Percentiles rank a stretch among this genome's conserved stretches.
phyloP scores from a whole-genome alignment of 2,113 vertebrate genomes.

The Tyrannus savana region DNA sequence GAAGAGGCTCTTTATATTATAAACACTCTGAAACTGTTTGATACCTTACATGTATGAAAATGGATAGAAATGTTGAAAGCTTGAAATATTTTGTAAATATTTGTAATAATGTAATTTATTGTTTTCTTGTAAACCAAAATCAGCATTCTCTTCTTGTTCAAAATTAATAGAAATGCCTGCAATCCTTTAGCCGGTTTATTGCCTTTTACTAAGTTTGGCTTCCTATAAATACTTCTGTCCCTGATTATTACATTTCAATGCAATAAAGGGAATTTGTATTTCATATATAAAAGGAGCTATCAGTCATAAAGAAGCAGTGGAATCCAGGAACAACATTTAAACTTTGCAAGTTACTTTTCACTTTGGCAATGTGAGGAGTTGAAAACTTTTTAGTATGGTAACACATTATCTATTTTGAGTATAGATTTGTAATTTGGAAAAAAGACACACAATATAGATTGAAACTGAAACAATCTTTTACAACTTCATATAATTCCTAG shows the following conservation, averaged over 20 bases:
- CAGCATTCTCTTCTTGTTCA: neutral
- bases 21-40: neutral
- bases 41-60: neutral
- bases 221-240: neutral
- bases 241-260: neutral
- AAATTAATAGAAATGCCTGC: neutral
- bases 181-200: neutral
- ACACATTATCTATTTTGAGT: neutral
- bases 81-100: neutral
- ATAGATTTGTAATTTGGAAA: neutral
- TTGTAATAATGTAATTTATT: neutral
- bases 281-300: neutral
- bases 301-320: neutral
- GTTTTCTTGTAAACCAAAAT: neutral
- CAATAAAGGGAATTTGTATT: neutral
- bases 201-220: neutral
- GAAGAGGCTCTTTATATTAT: neutral
- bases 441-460: neutral
- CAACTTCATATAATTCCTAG: neutral
- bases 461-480: neutral
- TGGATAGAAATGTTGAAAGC: neutral
- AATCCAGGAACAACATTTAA: neutral
- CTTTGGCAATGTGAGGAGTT: neutral
- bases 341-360: neutral
- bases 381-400: neutral